Evolutionary conservation across 2,888 invertebrate genomes (phyloP).

Genomic region (Ormyrus pomaceus): DNA sequence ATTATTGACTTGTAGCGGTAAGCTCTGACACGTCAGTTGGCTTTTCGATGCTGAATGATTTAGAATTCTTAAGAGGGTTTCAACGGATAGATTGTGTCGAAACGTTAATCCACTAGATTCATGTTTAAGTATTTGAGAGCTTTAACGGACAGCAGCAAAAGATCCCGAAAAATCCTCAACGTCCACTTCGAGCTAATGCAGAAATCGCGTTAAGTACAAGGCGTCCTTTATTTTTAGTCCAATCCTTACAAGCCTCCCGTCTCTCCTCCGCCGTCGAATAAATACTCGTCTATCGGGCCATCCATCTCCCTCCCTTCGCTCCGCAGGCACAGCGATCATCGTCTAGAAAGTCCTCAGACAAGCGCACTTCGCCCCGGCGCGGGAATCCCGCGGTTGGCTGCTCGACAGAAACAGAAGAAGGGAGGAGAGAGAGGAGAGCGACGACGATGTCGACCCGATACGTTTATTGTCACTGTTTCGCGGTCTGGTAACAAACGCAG

Average conservation of each 20-base stretch:
- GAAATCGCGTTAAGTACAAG: too few relatives aligned
- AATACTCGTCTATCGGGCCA: conserved; percentile 9
- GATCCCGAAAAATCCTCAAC: too few relatives aligned
- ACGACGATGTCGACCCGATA: conserved; percentile 35
- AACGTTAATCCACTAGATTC: too few relatives aligned
- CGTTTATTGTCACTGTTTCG: conserved; percentile 58
- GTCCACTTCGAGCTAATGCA: too few relatives aligned
- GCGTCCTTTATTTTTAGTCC: too few relatives aligned
- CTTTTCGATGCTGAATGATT: too few relatives aligned
- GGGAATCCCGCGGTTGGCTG: conserved; percentile 18
- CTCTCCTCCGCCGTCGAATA: conserved; percentile 6
- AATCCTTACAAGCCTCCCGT: background rate
- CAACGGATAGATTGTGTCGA: too few relatives aligned
- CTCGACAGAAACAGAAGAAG: conserved; percentile 13
- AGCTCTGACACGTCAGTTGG: too few relatives aligned
- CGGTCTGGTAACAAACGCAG: conserved; percentile 61
- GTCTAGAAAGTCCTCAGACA: conserved; percentile 13
- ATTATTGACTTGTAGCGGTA: too few relatives aligned
- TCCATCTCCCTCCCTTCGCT: background rate
- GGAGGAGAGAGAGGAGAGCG: background rate
- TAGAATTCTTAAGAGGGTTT: too few relatives aligned
- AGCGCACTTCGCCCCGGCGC: background rate
- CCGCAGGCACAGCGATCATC: background rate
- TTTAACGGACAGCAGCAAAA: too few relatives aligned
- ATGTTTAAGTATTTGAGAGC: too few relatives aligned